A percentile compares a stretch with the other conserved stretches of the same genome.
phyloP scores from a whole-genome alignment of 2,888 invertebrate genomes.

The Melanotus villosus region DNA sequence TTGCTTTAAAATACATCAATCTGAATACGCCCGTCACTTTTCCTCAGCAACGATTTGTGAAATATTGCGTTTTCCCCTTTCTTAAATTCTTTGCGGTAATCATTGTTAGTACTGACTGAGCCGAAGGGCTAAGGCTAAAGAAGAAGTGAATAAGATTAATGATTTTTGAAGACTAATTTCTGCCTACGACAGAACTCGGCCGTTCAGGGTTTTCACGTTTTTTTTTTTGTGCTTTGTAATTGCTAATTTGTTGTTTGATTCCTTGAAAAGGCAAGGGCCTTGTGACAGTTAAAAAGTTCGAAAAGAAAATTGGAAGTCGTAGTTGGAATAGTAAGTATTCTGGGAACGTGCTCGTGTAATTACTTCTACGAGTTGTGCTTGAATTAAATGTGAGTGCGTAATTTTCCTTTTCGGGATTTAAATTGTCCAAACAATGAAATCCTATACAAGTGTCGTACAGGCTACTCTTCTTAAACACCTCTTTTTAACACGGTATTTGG shows the following conservation, averaged over 20 bases:
- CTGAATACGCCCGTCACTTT: constrained; percentile 27
- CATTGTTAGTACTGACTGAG: constrained; percentile 30
- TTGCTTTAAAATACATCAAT: constrained; percentile 33
- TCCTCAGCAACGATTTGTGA: constrained; percentile 27
- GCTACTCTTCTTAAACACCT: no score
- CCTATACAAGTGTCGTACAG: no score
- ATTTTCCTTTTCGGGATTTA: no score
- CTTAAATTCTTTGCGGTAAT: constrained; percentile 28
- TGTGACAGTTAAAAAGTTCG: no score
- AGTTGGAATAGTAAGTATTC: no score
- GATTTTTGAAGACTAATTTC: constrained; percentile 40
- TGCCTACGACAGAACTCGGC: constrained; percentile 16
- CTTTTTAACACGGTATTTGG: no score
- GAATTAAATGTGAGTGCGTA: no score
- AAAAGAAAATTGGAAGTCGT: no score
- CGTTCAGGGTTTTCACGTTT: not conserved
- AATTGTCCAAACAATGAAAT: no score
- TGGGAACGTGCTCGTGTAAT: no score
- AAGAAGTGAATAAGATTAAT: constrained; percentile 36
- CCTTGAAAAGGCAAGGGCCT: no score
- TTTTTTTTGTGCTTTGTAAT: constrained; percentile 26
- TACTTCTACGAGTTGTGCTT: no score
- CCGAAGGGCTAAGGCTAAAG: constrained; percentile 23
- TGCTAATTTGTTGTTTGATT: constrained; percentile 23
- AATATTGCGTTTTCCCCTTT: constrained; percentile 34